phyloP scores from a whole-genome alignment of 2,888 invertebrate genomes.

The Drosophila paramelanica region DNA sequence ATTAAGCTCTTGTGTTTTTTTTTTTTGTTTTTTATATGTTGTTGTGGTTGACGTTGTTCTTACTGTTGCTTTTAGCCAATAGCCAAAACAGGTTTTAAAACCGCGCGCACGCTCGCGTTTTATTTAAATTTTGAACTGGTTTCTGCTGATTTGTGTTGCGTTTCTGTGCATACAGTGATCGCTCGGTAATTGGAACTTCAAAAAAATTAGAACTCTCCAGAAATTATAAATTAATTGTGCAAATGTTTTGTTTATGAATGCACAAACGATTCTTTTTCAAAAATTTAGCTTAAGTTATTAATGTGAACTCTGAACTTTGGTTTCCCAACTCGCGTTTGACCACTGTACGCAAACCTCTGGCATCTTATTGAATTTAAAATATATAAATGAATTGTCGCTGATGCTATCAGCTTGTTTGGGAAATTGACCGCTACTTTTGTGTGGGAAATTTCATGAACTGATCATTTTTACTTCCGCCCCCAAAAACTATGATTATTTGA shows the following conservation, averaged over 20 bases:
- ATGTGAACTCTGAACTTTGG: neutral
- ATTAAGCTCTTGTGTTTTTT: conserved; percentile 32
- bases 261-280: too few relatives aligned
- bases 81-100: conserved; percentile 70
- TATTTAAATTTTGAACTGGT: conserved; percentile 80
- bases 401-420: conserved; percentile 36
- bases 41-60: conserved; percentile 27
- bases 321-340: neutral
- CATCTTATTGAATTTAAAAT: conserved; percentile 49
- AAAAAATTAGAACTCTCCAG: neutral
- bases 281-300: too few relatives aligned
- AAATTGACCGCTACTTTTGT: conserved; percentile 36
- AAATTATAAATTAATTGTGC: neutral
- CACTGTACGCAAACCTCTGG: conserved; percentile 4
- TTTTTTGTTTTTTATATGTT: conserved; percentile 18
- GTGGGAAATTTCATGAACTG: conserved; percentile 35
- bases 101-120: conserved; percentile 72
- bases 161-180: conserved; percentile 50
- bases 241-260: too few relatives aligned
- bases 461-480: conserved; percentile 48
- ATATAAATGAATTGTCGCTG: conserved; percentile 34
- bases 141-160: conserved; percentile 74
- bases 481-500: conserved; percentile 39
- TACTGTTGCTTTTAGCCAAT: conserved; percentile 52
- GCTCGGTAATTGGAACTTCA: conserved; percentile 9